phyloP scores from a whole-genome alignment of 2,797 vertebrate genomes.

The Basileuterus tristriatus region DNA sequence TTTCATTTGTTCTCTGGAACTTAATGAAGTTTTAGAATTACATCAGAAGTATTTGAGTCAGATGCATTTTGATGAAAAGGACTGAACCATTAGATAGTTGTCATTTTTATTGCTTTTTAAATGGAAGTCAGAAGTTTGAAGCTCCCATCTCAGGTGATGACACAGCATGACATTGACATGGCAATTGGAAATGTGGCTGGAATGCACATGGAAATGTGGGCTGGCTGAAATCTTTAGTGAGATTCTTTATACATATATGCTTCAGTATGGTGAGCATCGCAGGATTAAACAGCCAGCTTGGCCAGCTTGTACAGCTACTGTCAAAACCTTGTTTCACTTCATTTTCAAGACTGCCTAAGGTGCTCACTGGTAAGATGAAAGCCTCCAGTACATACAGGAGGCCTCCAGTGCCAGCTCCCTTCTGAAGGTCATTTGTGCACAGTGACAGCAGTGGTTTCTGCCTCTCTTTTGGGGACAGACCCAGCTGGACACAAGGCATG shows the following conservation, averaged over 20 bases:
- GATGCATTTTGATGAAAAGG: neutral
- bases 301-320: neutral
- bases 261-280: neutral
- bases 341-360: neutral
- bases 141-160: neutral
- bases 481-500: neutral
- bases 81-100: neutral
- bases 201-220: neutral
- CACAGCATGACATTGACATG: neutral
- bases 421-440: neutral
- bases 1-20: conserved; percentile 17
- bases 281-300: neutral
- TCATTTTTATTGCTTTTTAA: conserved; percentile 14
- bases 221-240: neutral
- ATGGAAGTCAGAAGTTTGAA: neutral
- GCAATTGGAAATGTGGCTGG: neutral
- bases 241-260: neutral
- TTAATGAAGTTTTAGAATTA: neutral
- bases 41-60: neutral
- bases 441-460: neutral
- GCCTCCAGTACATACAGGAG: neutral
- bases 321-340: neutral
- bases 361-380: neutral
- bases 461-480: neutral
- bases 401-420: neutral